phyloP scores from a whole-genome alignment of 2,797 vertebrate genomes.

The Pseudochirops cupreus region DNA sequence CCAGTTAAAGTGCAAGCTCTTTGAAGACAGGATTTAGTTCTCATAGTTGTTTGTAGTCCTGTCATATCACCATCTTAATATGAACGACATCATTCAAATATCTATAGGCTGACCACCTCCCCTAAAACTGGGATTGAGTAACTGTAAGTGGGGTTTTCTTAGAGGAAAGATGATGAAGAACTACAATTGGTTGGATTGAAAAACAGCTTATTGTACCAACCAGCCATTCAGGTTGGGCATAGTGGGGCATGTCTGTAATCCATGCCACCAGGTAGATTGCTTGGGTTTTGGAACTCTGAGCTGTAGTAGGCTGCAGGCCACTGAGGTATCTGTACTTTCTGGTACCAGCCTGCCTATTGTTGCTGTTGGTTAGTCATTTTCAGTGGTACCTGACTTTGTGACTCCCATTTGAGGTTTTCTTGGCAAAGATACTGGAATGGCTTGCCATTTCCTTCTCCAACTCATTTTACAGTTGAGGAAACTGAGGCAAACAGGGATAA shows the following conservation, averaged over 20 bases:
- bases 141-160: neutral
- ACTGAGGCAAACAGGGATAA: neutral
- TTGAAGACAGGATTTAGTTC: constrained; percentile 26
- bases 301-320: neutral
- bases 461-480: neutral
- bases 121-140: neutral
- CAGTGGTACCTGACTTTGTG: neutral
- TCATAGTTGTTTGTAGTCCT: neutral
- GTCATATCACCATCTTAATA: neutral
- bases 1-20: constrained; percentile 42
- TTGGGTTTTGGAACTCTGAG: neutral
- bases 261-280: too few species aligned
- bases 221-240: neutral
- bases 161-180: neutral
- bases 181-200: neutral
- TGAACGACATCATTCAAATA: neutral
- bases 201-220: neutral
- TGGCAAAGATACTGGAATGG: neutral
- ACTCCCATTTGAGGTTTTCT: neutral
- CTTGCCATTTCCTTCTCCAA: neutral
- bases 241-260: neutral
- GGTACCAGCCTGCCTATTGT: neutral
- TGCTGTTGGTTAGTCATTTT: neutral
- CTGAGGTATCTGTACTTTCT: neutral
- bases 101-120: neutral